Conservation (phyloP, 2,113 vertebrate species). For the Nicator chloris region DNA sequence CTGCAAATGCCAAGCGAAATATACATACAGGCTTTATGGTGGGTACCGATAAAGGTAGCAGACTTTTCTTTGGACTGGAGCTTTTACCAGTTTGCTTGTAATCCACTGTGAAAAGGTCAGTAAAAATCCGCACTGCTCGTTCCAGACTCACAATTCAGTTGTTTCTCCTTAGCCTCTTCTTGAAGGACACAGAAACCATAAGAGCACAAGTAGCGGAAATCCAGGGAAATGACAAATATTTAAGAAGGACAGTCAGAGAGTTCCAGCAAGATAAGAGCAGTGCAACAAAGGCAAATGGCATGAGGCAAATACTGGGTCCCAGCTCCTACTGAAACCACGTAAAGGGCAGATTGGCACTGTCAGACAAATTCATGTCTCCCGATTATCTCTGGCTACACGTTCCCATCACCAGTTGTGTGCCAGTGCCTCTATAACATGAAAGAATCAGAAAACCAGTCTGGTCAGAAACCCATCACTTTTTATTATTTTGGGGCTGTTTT, state of each 20-base stretch:
- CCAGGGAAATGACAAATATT: neutral
- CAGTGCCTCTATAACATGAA: neutral
- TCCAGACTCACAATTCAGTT: neutral
- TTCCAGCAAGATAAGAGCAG: neutral
- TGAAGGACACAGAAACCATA: neutral
- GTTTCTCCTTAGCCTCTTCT: neutral
- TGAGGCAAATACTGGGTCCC: neutral
- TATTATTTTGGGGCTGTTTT: neutral
- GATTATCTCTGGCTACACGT: neutral
- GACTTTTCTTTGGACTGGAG: neutral
- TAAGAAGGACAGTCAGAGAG: neutral
- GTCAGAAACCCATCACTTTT: neutral
- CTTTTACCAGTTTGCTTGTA: neutral
- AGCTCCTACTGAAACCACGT: neutral
- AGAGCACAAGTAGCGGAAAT: neutral
- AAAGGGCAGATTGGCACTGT: neutral
- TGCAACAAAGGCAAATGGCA: neutral
- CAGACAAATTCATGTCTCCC: neutral
- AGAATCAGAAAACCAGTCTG: neutral
- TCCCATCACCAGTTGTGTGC: neutral
- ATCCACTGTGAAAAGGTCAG: conserved; percentile 9
- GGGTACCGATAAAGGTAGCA: neutral
- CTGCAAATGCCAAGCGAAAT: neutral
- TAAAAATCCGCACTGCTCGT: neutral
- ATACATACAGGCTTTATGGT: neutral